These are phyloP conservation scores for Tupaia tana DNA, from an alignment of 2,113 vertebrate species.

Conservation along the genomic window DNA sequence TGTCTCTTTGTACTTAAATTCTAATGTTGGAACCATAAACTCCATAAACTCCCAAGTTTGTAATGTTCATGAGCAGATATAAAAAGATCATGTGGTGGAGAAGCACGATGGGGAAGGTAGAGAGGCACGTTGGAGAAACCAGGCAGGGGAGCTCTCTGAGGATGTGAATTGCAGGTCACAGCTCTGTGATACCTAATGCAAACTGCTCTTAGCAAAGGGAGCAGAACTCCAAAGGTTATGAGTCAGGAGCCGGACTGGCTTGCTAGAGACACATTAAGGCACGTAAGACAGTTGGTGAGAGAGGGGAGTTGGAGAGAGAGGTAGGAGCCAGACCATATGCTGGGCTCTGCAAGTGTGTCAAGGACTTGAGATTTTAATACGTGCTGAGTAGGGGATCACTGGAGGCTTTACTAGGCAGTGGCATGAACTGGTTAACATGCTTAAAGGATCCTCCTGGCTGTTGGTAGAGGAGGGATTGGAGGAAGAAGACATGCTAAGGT, in stretches of 20 bases:
- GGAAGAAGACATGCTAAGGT: background rate
- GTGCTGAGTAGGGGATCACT: background rate
- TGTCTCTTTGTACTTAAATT: background rate
- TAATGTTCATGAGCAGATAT: background rate
- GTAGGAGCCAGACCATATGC: background rate
- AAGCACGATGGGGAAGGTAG: background rate
- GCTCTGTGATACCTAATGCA: fast-evolving
- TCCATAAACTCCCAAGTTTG: background rate
- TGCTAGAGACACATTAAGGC: background rate
- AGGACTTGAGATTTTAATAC: background rate
- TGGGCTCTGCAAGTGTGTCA: fast-evolving
- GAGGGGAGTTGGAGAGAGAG: background rate
- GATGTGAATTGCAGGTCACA: background rate
- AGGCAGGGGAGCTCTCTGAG: background rate
- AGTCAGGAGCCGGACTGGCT: background rate
- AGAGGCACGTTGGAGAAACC: fast-evolving
- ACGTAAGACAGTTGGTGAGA: background rate
- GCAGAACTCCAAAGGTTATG: fast-evolving
- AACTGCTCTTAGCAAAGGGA: background rate
- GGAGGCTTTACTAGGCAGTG: background rate
- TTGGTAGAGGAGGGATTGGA: background rate
- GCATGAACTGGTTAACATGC: background rate
- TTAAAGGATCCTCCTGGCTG: background rate
- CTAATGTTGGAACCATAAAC: background rate
- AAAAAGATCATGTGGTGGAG: fast-evolving